phyloP scores from a whole-genome alignment of 2,888 invertebrate species.

The Orthosia gracilis region DNA sequence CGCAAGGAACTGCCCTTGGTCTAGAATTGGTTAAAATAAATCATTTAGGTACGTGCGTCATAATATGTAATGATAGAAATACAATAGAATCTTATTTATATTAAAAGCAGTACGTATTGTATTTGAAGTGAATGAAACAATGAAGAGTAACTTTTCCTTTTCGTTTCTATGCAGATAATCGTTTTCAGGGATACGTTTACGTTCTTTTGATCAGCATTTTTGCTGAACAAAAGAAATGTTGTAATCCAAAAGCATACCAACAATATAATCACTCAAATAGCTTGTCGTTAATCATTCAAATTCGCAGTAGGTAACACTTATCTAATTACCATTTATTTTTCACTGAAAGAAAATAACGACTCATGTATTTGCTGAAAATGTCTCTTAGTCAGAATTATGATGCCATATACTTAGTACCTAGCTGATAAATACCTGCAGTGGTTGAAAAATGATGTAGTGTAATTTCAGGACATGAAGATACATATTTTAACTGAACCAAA shows the following conservation, averaged over 20 bases:
- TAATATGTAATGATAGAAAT: background rate
- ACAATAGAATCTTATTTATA: background rate
- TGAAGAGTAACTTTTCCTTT: background rate
- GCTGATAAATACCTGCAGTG: background rate
- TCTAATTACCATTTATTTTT: background rate
- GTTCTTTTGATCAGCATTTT: background rate
- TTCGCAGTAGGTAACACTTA: background rate
- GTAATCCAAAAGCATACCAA: background rate
- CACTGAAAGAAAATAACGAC: background rate
- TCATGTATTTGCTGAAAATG: slow-evolving; percentile 1
- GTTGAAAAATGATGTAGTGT: background rate
- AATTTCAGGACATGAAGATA: background rate
- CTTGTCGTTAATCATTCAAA: background rate
- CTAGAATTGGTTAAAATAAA: background rate
- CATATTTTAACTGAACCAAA: too few species aligned
- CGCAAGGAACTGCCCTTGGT: slow-evolving; percentile 14
- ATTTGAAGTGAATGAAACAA: background rate
- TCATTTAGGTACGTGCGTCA: background rate
- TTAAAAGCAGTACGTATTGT: background rate
- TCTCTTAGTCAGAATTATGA: background rate
- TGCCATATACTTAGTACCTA: background rate
- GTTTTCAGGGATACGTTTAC: background rate
- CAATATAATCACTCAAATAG: background rate
- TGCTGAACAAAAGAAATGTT: background rate
- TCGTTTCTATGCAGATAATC: background rate